Percentiles rank a stretch among this genome's conserved stretches.
These are phyloP conservation scores for Labia minor DNA, from an alignment of 2,888 invertebrate genomes.

Conservation along the genomic window DNA sequence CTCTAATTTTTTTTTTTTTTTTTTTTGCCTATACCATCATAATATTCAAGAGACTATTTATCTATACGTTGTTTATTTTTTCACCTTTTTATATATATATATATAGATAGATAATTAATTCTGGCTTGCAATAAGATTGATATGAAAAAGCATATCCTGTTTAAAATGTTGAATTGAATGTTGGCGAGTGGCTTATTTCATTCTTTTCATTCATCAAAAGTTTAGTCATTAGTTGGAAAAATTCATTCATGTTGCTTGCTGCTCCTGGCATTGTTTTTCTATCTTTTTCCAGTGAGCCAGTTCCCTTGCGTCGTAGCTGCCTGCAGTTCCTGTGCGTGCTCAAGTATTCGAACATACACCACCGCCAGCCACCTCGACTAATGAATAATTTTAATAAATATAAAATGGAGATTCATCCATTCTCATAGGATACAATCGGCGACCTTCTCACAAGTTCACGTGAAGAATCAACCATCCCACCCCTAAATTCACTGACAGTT, in stretches of 20 bases:
- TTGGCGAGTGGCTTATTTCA: neutral
- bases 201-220: constrained; percentile 6
- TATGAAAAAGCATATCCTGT: neutral
- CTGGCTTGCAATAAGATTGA: neutral
- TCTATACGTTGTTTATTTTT: no score
- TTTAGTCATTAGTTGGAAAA: constrained; percentile 5
- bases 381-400: neutral
- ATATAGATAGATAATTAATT: no score
- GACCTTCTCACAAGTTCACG: no score
- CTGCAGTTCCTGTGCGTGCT: neutral
- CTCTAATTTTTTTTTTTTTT: no score
- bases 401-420: neutral
- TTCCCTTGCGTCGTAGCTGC: neutral
- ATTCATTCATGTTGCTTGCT: neutral
- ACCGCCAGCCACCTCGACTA: neutral
- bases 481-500: no score
- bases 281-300: neutral
- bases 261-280: neutral
- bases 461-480: no score
- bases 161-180: neutral
- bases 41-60: no score
- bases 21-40: no score
- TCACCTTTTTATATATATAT: no score
- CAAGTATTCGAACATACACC: neutral
- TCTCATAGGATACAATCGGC: no score